phyloP scores from a whole-genome alignment of 2,888 invertebrate species.

The Automeris io region DNA sequence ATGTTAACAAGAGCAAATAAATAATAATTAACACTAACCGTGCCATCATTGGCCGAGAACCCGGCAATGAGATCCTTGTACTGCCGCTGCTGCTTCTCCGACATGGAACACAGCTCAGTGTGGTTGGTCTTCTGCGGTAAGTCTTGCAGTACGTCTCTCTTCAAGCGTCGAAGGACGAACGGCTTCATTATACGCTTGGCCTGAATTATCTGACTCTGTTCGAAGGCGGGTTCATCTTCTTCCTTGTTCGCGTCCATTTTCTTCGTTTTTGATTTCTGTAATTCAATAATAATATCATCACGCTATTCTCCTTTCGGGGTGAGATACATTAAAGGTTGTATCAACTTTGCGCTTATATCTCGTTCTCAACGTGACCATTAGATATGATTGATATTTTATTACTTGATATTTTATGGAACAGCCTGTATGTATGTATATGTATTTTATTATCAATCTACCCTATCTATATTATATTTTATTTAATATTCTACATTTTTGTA shows the following conservation, averaged over 20 bases:
- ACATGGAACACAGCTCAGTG: slow-evolving; percentile 80
- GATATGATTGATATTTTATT: too few species aligned
- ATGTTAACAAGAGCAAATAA: too few species aligned
- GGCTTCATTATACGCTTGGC: slow-evolving; percentile 98
- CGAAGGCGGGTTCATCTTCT: slow-evolving; percentile 86
- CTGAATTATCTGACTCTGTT: slow-evolving; percentile 91
- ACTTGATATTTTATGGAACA: too few species aligned
- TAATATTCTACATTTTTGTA: too few species aligned
- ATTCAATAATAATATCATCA: background rate
- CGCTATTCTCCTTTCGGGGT: too few species aligned
- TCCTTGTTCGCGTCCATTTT: slow-evolving; percentile 62
- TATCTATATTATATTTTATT: too few species aligned
- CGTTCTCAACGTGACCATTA: background rate
- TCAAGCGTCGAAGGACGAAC: slow-evolving; percentile 92
- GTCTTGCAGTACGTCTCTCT: slow-evolving; percentile 89
- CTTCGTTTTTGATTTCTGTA: slow-evolving; percentile 73
- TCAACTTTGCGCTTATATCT: too few species aligned
- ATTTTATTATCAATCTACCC: too few species aligned
- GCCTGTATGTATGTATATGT: too few species aligned
- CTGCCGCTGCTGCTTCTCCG: slow-evolving; percentile 81
- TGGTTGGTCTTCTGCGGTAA: slow-evolving; percentile 89
- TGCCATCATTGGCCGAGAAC: slow-evolving; percentile 79
- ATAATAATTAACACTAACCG: slow-evolving; percentile 66
- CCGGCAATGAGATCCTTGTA: slow-evolving; percentile 85
- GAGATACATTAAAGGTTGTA: too few species aligned